Evolutionary conservation across 2,113 vertebrate species (phyloP).

Genomic region (Silurus asotus): DNA sequence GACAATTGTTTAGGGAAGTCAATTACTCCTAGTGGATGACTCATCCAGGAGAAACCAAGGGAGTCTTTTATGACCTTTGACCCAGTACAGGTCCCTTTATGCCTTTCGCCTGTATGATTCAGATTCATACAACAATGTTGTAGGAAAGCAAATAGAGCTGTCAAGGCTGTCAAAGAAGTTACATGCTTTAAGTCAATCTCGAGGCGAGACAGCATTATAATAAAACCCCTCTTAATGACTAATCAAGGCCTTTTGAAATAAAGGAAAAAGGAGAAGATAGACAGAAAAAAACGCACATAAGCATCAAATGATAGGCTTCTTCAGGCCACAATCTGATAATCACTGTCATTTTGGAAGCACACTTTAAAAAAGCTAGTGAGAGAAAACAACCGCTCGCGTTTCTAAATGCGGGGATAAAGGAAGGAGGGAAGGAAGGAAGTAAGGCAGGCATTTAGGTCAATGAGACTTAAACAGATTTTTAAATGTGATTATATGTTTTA

Average conservation of each 20-base stretch:
- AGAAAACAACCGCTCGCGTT: constrained; percentile 7
- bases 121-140: neutral
- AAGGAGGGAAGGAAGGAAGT: constrained; percentile 9
- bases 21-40: constrained; percentile 63
- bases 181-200: no score
- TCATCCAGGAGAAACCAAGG: constrained; percentile 51
- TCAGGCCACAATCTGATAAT: constrained; percentile 28
- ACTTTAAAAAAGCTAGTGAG: constrained; percentile 20
- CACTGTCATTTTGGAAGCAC: constrained; percentile 32
- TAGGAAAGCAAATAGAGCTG: neutral
- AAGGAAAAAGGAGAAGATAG: neutral
- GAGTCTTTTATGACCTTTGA: constrained; percentile 23
- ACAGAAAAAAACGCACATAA: neutral
- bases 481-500: constrained; percentile 19
- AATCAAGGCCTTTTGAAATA: neutral
- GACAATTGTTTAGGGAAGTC: constrained; percentile 62
- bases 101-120: neutral
- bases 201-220: neutral
- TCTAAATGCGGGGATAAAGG: neutral
- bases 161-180: neutral
- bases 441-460: neutral
- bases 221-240: neutral
- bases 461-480: neutral
- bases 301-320: constrained; percentile 29
- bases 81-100: constrained; percentile 20